These are phyloP conservation scores for Rhimphoctona megacephalus DNA, from an alignment of 2,888 invertebrate species.

Conservation along the genomic window DNA sequence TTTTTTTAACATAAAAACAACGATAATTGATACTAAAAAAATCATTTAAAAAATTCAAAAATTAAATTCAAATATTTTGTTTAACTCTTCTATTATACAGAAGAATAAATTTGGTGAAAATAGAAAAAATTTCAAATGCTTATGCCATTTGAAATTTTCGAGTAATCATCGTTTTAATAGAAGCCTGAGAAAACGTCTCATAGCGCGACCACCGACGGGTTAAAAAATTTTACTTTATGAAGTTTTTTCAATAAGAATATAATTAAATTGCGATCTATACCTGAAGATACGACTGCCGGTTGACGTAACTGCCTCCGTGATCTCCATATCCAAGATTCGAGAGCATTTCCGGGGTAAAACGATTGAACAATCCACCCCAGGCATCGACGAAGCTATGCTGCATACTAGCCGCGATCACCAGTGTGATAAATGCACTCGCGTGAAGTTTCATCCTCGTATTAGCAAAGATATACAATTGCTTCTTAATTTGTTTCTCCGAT, in stretches of 20 bases:
- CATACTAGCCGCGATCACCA: conserved; percentile 76
- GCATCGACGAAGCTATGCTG: conserved; percentile 85
- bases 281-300: conserved; percentile 85
- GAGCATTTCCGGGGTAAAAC: conserved; percentile 94
- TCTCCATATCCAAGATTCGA: conserved; percentile 92
- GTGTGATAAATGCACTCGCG: conserved; percentile 70
- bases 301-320: conserved; percentile 86
- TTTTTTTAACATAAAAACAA: too few species aligned
- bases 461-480: background rate
- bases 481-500: background rate
- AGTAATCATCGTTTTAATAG: too few species aligned
- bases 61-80: too few species aligned
- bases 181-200: too few species aligned
- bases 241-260: background rate
- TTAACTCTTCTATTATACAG: too few species aligned
- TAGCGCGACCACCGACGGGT: too few species aligned
- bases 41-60: too few species aligned
- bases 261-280: conserved; percentile 82
- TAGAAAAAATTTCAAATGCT: too few species aligned
- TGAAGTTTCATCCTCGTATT: conserved; percentile 65
- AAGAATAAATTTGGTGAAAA: too few species aligned
- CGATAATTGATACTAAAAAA: too few species aligned
- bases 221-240: too few species aligned
- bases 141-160: too few species aligned
- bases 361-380: conserved; percentile 94